Percentiles rank a stretch among this genome's conserved stretches.
Evolutionary conservation across 2,888 invertebrate species (phyloP).

Genomic region (Minunthozetes semirufus): DNA sequence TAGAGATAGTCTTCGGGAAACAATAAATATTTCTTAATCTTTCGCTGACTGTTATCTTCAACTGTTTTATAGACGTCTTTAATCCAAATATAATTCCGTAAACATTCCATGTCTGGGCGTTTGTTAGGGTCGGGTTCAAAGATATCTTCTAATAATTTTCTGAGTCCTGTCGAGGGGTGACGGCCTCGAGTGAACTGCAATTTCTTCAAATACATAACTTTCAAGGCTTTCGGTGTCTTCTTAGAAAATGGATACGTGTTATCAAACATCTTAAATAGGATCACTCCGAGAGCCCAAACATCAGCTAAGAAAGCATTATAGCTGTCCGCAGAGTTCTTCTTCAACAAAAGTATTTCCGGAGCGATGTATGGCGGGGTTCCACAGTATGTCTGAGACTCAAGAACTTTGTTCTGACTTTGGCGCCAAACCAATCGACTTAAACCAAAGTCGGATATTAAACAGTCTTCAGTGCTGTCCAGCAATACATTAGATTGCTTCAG

Average conservation of each 20-base stretch:
- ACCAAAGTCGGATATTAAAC: conserved; percentile 33
- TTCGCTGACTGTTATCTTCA: background rate
- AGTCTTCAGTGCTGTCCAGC: background rate
- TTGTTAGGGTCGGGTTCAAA: background rate
- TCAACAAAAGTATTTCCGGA: conserved; percentile 14
- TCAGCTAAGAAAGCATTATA: background rate
- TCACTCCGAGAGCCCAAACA: background rate
- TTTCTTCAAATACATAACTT: background rate
- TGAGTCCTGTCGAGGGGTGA: background rate
- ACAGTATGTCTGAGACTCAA: conserved; percentile 31
- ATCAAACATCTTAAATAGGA: background rate
- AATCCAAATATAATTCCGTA: background rate
- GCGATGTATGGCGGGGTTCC: conserved; percentile 36
- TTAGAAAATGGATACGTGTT: background rate
- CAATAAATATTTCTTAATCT: too few species aligned
- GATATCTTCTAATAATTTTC: background rate
- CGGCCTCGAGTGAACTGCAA: background rate
- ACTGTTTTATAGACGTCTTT: background rate
- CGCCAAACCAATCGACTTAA: conserved; percentile 28
- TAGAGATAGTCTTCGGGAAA: too few species aligned
- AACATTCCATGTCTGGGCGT: background rate
- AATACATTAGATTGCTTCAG: conserved; percentile 32
- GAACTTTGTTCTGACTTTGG: background rate
- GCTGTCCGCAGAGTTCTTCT: background rate
- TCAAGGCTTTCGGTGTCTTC: too few species aligned